Conservation (phyloP, 2,888 invertebrate species). For the Lypha dubia region DNA sequence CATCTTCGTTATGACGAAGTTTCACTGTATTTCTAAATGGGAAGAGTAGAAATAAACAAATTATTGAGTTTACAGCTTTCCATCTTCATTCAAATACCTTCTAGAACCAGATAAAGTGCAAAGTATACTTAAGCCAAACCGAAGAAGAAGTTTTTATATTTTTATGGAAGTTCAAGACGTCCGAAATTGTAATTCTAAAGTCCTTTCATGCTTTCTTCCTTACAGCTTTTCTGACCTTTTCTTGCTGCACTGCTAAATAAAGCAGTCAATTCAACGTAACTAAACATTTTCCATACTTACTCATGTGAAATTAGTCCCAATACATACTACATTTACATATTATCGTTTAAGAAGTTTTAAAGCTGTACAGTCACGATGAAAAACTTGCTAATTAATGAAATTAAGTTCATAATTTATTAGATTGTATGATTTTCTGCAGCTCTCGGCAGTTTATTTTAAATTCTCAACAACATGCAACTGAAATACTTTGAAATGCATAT, state of each 20-base stretch:
- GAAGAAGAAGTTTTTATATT: too few species aligned
- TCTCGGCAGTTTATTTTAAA: neutral
- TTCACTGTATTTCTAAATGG: too few species aligned
- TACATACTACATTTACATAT: neutral
- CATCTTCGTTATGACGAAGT: too few species aligned
- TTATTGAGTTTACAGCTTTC: too few species aligned
- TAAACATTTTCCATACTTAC: neutral
- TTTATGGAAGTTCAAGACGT: too few species aligned
- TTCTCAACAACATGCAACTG: neutral
- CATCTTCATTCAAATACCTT: too few species aligned
- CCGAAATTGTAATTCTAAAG: too few species aligned
- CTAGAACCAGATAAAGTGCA: too few species aligned
- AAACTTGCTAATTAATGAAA: conserved; percentile 3
- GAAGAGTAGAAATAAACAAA: too few species aligned
- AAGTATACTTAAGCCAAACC: too few species aligned
- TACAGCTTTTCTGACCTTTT: too few species aligned
- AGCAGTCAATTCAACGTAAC: neutral
- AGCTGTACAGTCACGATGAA: neutral
- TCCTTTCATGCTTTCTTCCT: neutral
- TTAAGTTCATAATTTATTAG: neutral
- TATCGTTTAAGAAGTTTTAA: neutral
- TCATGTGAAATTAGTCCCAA: neutral
- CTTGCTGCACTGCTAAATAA: neutral
- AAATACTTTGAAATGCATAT: conserved; percentile 25
- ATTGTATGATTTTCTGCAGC: neutral